phyloP scores from a whole-genome alignment of 2,797 vertebrate genomes.

The Channa striata region DNA sequence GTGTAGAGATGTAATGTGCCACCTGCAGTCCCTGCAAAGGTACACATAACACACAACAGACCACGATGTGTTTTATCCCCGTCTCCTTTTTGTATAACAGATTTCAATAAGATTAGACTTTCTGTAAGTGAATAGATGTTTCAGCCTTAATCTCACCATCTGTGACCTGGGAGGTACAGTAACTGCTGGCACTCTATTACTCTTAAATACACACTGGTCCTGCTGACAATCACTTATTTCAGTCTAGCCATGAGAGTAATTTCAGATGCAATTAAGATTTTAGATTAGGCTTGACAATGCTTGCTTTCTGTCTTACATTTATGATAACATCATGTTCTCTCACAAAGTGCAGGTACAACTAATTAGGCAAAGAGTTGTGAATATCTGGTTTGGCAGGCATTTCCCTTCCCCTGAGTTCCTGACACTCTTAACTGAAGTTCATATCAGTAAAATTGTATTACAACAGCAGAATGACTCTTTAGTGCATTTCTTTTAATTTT shows the following conservation, averaged over 20 bases:
- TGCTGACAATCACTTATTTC: constrained; percentile 33
- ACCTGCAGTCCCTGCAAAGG: too few species aligned
- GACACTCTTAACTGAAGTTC: constrained; percentile 1
- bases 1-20: too few species aligned
- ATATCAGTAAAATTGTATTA: not conserved
- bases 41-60: too few species aligned
- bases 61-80: constrained; percentile 26
- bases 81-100: not conserved
- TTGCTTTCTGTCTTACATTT: constrained; percentile 23
- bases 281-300: constrained; percentile 34
- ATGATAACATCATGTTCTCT: constrained; percentile 27
- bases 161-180: constrained; percentile 25
- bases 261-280: constrained; percentile 59
- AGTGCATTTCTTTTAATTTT: constrained; percentile 27
- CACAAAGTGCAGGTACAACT: constrained; percentile 17
- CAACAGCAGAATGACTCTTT: not conserved
- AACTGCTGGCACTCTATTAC: constrained; percentile 41
- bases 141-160: constrained; percentile 39
- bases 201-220: constrained; percentile 30
- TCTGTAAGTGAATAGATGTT: constrained; percentile 17
- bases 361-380: constrained; percentile 23
- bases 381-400: constrained; percentile 17
- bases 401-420: constrained; percentile 13
- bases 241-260: constrained; percentile 17
- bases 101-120: constrained; percentile 27